These are phyloP conservation scores for Laticauda colubrina DNA, from an alignment of 2,113 vertebrate species.

Conservation along the genomic window DNA sequence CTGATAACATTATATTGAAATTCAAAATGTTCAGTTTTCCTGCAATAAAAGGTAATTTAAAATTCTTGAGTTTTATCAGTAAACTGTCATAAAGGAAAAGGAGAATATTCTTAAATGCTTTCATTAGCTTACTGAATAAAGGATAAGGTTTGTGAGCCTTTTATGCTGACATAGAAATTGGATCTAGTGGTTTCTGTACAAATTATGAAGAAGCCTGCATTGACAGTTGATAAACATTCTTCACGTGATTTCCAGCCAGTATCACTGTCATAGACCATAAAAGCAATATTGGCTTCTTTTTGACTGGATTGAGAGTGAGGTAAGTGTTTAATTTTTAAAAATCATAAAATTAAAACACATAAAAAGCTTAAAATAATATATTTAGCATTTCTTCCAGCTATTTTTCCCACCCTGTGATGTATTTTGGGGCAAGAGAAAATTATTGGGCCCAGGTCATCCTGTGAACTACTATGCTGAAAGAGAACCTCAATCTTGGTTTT, in stretches of 20 bases:
- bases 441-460: not conserved
- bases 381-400: not conserved
- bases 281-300: not conserved
- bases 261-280: not conserved
- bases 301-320: not conserved
- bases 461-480: not conserved
- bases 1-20: conserved; percentile 10
- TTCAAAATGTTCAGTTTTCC: not conserved
- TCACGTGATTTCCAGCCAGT: not conserved
- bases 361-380: not conserved
- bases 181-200: not conserved
- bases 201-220: not conserved
- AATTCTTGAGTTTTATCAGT: not conserved
- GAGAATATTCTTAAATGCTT: not conserved
- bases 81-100: not conserved
- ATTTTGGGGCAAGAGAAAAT: not conserved
- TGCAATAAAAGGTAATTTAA: conserved; percentile 13
- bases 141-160: not conserved
- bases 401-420: not conserved
- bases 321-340: not conserved
- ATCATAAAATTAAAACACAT: not conserved
- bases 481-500: not conserved
- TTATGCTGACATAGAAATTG: not conserved
- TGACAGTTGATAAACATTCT: not conserved
- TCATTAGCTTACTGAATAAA: not conserved